phyloP scores from a whole-genome alignment of 1,140 invertebrate species.

The Apis cerana region DNA sequence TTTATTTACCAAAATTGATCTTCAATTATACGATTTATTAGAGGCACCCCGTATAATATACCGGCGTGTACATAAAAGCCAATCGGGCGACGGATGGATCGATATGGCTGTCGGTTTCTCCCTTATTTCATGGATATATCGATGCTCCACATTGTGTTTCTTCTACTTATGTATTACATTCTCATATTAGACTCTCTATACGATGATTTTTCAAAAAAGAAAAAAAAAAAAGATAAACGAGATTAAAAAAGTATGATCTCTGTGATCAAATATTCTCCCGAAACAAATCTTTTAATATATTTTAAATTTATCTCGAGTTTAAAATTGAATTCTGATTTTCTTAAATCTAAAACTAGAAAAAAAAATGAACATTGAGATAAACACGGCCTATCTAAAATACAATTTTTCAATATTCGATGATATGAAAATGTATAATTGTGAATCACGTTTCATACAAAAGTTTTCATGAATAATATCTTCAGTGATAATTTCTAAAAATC shows the following conservation, averaged over 20 bases:
- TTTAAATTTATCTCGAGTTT: not conserved
- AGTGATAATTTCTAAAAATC: not conserved
- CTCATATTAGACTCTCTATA: not conserved
- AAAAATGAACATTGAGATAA: not conserved
- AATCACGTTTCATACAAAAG: not conserved
- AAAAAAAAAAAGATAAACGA: not conserved
- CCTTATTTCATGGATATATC: conserved; percentile 49
- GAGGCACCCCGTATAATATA: conserved; percentile 9
- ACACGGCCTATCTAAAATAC: not conserved
- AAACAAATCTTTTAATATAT: not conserved
- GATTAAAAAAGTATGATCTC: not conserved
- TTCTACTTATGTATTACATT: conserved; percentile 1
- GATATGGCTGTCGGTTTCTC: conserved; percentile 48
- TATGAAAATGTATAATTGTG: not conserved
- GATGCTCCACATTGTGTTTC: conserved; percentile 42
- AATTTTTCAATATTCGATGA: not conserved
- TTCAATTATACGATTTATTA: not conserved
- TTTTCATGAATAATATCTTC: not conserved
- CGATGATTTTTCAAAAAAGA: not conserved
- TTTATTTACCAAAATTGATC: not conserved
- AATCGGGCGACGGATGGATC: conserved; percentile 50
- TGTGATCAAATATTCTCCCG: not conserved
- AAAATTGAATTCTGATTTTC: not conserved
- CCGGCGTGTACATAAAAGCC: conserved; percentile 41
- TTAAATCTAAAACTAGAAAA: not conserved